A percentile compares a stretch with the other conserved stretches of the same genome.
Evolutionary conservation across 2,797 vertebrate genomes (phyloP).

Genomic region (Thunnus albacares): DNA sequence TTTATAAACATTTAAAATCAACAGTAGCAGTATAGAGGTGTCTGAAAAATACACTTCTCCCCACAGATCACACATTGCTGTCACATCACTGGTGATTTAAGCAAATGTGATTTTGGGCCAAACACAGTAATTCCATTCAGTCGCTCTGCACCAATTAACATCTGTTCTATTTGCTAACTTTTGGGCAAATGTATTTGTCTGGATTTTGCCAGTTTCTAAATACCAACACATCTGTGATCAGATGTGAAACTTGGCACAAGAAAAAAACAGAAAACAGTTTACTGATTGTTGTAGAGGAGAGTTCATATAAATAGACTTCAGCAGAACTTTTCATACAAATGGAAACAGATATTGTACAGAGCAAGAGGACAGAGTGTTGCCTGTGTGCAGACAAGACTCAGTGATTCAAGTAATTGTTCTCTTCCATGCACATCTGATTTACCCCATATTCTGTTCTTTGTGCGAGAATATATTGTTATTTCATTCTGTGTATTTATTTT

Average conservation of each 20-base stretch:
- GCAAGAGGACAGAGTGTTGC: not conserved
- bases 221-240: constrained; percentile 3
- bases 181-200: not conserved
- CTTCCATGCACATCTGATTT: constrained; percentile 11
- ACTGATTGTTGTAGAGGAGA: not conserved
- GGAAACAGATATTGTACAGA: too few species aligned
- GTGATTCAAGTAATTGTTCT: constrained; percentile 16
- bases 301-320: not conserved
- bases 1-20: not conserved
- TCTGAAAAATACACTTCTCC: not conserved
- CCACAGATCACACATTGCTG: not conserved
- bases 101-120: not conserved
- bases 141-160: not conserved
- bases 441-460: not conserved
- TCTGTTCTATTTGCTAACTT: constrained; percentile 18
- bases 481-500: not conserved
- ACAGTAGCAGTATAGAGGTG: not conserved
- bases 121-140: not conserved
- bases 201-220: not conserved
- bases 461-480: not conserved
- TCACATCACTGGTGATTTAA: too few species aligned
- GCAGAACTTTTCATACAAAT: not conserved
- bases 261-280: not conserved
- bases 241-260: not conserved
- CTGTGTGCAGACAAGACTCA: not conserved